Evolutionary conservation across 2,113 vertebrate genomes (phyloP), one percentile per base, ranked within the genome.

Genomic region (Mandrillus leucophaeus): DNA sequence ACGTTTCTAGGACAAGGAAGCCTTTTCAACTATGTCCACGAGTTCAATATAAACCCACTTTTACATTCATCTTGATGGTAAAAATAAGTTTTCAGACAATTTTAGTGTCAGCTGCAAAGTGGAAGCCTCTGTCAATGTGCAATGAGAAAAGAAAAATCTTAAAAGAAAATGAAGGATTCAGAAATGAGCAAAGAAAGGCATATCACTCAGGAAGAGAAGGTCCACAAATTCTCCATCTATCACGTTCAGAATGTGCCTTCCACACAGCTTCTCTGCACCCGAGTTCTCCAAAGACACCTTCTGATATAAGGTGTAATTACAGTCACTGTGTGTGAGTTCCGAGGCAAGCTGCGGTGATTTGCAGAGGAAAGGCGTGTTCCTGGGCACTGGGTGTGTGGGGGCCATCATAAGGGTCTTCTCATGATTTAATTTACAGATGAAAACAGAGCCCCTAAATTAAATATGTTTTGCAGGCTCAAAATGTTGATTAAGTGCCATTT

Each of bases 261-360:
- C 20, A 2, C 0, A 22, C 3, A 11, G 20, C 1, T 18, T 12
- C 30, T 50, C 59, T 3, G 43, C 50, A n/a, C 9, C 22, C 1
- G 0, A 0, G 30, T 7, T 18, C 59, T 30, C 68, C 0, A 3
- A 45, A 52, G 61, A 17, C 9, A 0, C 16, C 73, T 83, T 5
- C n/a, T 18, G 8, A 30, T 1, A 0, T 1, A 3, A 17, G 18
- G 35, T 5, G 3, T 23, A 5, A 85, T 48, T 55, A 2, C 30
- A 25, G 40, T 13, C 32, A 12, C 38, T 48, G 23, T 22, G 22
- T 12, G 32, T 35, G 30, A 20, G 10, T 20, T 45, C n/a, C 10
- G 9, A 7, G 0, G 40, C 52, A 38, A 88, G 66, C 64, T 10
- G 38, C 5, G 25, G 84, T 57, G 66, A 82, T 76, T 83, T 40